phyloP scores from a whole-genome alignment of 2,797 vertebrate species.

The Rhincodon typus region DNA sequence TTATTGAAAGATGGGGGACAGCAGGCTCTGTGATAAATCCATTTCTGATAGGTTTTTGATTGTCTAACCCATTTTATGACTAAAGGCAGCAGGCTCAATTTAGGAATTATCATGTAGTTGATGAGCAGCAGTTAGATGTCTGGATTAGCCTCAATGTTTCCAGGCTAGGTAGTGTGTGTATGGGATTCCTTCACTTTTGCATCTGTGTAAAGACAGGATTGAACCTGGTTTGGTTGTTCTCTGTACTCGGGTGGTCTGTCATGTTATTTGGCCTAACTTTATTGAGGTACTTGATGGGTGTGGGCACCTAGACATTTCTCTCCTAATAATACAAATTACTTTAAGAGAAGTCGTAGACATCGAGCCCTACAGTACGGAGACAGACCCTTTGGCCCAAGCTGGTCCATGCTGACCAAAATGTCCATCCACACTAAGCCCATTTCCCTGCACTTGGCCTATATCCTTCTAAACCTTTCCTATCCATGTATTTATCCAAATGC shows the following conservation, averaged over 20 bases:
- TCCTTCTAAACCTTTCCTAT: too few relatives aligned
- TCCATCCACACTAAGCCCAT: too few relatives aligned
- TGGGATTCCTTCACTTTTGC: not conserved
- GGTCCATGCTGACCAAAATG: too few relatives aligned
- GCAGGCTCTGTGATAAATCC: constrained; percentile 35
- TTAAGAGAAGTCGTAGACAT: not conserved
- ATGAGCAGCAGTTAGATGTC: not conserved
- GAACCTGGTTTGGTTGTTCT: not conserved
- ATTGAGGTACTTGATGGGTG: not conserved
- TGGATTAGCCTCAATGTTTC: not conserved
- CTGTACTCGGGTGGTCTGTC: not conserved
- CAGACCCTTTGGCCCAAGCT: too few relatives aligned
- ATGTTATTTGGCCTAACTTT: not conserved
- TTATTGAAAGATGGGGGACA: constrained; percentile 39
- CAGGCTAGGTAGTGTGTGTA: not conserved
- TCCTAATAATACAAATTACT: not conserved
- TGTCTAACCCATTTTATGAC: not conserved
- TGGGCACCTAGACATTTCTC: not conserved
- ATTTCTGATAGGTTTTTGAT: not conserved
- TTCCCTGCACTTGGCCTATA: too few relatives aligned
- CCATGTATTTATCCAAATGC: too few relatives aligned
- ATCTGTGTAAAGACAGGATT: not conserved
- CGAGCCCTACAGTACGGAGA: too few relatives aligned
- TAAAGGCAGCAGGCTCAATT: not conserved
- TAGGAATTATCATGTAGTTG: not conserved